Evolutionary conservation across 1,140 invertebrate species (phyloP).

Genomic region (Saxidomus purpurata): DNA sequence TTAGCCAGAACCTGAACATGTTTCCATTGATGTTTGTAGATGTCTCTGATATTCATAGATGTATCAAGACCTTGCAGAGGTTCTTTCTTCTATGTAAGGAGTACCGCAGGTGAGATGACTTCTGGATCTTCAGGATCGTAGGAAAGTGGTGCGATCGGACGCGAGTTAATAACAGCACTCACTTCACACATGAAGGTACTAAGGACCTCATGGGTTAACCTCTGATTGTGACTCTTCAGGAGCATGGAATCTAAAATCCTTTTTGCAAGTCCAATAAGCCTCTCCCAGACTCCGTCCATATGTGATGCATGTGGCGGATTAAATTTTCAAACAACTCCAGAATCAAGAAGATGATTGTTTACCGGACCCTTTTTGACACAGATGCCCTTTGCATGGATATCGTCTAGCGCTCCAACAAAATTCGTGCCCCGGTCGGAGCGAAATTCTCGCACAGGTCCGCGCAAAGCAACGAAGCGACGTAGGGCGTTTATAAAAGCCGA

Average conservation of each 20-base stretch:
- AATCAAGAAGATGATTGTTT: not conserved
- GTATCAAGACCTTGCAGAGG: not conserved
- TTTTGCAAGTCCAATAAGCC: conserved; percentile 22
- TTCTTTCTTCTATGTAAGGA: conserved; percentile 14
- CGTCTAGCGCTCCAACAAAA: conserved; percentile 51
- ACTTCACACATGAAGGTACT: conserved; percentile 59
- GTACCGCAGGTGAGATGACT: not conserved
- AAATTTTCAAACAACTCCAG: conserved; percentile 21
- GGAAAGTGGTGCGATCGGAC: conserved; percentile 43
- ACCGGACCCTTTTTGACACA: not conserved
- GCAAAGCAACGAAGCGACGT: conserved; percentile 8
- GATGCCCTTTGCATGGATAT: not conserved
- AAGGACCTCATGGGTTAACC: conserved; percentile 50
- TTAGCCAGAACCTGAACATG: conserved; percentile 6
- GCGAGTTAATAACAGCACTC: conserved; percentile 19
- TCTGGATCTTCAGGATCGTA: conserved; percentile 32
- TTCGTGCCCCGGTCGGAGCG: conserved; percentile 67
- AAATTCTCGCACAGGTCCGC: not conserved
- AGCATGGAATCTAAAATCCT: conserved; percentile 42
- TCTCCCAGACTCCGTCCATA: not conserved
- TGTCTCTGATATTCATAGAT: not conserved
- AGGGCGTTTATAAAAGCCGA: conserved; percentile 69
- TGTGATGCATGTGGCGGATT: not conserved
- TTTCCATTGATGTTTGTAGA: conserved; percentile 26
- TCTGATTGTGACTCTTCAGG: not conserved